Conservation (phyloP, 2,888 invertebrate genomes). For the Monopis laevigella region DNA sequence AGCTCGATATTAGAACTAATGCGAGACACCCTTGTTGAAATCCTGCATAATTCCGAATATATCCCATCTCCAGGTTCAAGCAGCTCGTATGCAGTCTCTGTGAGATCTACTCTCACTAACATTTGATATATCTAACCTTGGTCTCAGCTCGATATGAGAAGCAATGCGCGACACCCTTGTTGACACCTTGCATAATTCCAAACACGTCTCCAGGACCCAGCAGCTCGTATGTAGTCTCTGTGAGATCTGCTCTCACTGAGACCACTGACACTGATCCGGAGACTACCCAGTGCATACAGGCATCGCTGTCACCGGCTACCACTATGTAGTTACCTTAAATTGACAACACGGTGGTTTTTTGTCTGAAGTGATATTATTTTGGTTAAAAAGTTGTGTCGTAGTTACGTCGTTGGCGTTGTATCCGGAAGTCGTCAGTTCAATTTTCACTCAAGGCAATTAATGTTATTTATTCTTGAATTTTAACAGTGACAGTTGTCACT, state of each 20-base stretch:
- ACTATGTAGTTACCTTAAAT: conserved; percentile 58
- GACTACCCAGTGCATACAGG: conserved; percentile 64
- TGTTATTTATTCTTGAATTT: too few relatives aligned
- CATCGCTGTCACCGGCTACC: conserved; percentile 61
- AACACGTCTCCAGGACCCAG: conserved; percentile 56
- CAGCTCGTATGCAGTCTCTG: conserved; percentile 54
- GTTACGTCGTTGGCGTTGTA: too few relatives aligned
- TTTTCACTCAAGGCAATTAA: too few relatives aligned
- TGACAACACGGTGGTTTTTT: background rate
- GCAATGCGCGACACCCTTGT: conserved; percentile 49
- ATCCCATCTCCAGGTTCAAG: conserved; percentile 50
- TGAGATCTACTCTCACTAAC: conserved; percentile 31
- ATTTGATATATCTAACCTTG: conserved; percentile 36
- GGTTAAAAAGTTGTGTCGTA: too few relatives aligned
- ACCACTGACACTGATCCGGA: conserved; percentile 54
- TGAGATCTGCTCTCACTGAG: conserved; percentile 47
- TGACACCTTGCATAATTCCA: conserved; percentile 60
- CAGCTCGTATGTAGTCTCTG: conserved; percentile 54
- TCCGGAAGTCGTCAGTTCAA: too few relatives aligned
- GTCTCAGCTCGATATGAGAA: conserved; percentile 63
- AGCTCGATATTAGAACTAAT: too few relatives aligned
- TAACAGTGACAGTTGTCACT: too few relatives aligned
- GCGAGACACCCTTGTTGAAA: conserved; percentile 43
- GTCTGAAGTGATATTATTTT: too few relatives aligned
- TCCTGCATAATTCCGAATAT: conserved; percentile 65